Conservation (phyloP, 2,797 vertebrate species). For the Diceros bicornis region DNA sequence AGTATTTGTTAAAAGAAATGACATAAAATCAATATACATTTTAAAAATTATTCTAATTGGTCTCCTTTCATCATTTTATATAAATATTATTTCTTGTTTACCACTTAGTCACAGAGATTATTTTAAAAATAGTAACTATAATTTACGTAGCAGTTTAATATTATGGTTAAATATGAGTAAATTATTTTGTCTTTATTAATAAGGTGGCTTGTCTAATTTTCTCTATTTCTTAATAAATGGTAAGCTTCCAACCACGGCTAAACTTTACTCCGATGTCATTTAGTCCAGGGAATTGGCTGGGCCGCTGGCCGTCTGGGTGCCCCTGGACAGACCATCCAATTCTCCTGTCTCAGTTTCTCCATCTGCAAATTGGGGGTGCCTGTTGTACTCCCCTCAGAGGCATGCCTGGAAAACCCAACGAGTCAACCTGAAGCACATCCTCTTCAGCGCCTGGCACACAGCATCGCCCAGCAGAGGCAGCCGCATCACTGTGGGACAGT, state of each 20-base stretch:
- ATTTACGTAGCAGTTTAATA: neutral
- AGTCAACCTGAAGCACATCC: no score
- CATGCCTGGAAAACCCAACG: neutral
- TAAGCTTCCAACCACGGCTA: neutral
- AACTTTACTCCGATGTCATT: neutral
- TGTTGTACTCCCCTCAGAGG: fast-evolving
- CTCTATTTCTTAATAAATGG: neutral
- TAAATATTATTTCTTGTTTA: neutral
- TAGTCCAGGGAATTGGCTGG: neutral
- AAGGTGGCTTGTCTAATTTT: neutral
- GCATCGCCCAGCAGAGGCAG: fast-evolving
- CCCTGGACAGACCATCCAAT: neutral
- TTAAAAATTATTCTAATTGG: neutral
- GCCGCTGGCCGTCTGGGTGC: neutral
- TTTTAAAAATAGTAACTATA: neutral
- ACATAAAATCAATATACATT: neutral
- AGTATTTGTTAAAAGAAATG: neutral
- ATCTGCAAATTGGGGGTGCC: neutral
- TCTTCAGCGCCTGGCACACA: fast-evolving
- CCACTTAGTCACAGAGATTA: neutral
- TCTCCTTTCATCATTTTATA: neutral
- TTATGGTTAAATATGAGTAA: neutral
- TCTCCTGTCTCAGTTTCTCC: neutral
- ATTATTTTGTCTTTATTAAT: neutral
- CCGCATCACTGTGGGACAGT: fast-evolving